phyloP scores from a whole-genome alignment of 2,113 vertebrate species.

The Bettongia penicillata region DNA sequence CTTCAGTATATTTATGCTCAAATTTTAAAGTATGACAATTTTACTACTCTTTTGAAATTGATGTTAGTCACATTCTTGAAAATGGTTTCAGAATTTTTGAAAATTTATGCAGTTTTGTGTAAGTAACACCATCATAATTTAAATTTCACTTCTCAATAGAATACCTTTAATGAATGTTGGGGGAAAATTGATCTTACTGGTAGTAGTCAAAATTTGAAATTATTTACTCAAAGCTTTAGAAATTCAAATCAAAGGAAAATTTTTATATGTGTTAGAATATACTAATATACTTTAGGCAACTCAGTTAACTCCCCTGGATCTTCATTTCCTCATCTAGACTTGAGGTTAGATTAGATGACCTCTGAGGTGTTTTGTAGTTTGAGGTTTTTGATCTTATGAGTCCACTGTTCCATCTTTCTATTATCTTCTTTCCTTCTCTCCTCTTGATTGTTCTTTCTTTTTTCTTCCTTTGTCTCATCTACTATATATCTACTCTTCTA shows the following conservation, averaged over 20 bases:
- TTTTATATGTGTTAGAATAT: neutral
- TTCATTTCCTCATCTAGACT: neutral
- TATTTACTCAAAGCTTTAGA: neutral
- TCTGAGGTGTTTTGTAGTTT: neutral
- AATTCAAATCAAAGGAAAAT: neutral
- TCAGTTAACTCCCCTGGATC: neutral
- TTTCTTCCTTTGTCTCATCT: neutral
- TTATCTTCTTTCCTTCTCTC: neutral
- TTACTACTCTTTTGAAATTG: neutral
- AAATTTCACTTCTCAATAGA: constrained; percentile 32
- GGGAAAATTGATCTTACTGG: neutral
- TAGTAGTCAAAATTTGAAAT: neutral
- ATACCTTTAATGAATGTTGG: constrained; percentile 8
- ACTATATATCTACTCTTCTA: neutral
- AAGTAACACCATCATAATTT: constrained; percentile 21
- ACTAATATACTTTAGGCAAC: neutral
- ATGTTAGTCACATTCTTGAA: neutral
- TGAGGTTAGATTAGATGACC: neutral
- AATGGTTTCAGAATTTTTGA: constrained; percentile 10
- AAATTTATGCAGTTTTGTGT: neutral
- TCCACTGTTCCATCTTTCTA: neutral
- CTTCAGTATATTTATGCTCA: neutral
- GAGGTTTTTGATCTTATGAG: neutral
- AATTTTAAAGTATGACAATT: neutral
- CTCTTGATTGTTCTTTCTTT: neutral